A percentile compares a stretch with the other conserved stretches of the same genome.
These are phyloP conservation scores for Iselma pallidipennis DNA, from an alignment of 2,888 invertebrate genomes.

Conservation along the genomic window DNA sequence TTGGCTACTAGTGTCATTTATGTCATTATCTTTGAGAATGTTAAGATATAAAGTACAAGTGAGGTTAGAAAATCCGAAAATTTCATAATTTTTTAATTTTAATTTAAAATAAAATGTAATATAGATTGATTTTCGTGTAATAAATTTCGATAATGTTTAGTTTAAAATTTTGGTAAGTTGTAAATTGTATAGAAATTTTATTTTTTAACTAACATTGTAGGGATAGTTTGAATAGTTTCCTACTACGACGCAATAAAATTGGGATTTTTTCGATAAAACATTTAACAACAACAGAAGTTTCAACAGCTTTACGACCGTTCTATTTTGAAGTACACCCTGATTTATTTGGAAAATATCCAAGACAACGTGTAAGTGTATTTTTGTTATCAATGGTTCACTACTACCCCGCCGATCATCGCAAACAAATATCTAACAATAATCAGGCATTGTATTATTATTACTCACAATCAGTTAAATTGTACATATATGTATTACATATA, in stretches of 20 bases:
- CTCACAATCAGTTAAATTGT: too few relatives aligned
- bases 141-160: not conserved
- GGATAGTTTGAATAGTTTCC: not conserved
- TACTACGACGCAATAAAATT: not conserved
- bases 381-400: too few relatives aligned
- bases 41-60: not conserved
- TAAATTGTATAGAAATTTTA: too few relatives aligned
- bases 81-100: too few relatives aligned
- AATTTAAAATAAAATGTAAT: too few relatives aligned
- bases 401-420: too few relatives aligned
- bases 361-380: slow-evolving; percentile 76
- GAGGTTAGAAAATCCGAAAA: not conserved
- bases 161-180: not conserved
- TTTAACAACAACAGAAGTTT: slow-evolving; percentile 81
- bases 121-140: not conserved
- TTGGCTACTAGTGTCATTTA: too few relatives aligned
- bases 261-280: slow-evolving; percentile 71
- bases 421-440: too few relatives aligned
- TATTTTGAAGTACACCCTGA: slow-evolving; percentile 97
- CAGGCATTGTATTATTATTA: too few relatives aligned
- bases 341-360: slow-evolving; percentile 89
- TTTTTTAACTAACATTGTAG: too few relatives aligned
- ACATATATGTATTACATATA: too few relatives aligned
- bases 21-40: too few relatives aligned
- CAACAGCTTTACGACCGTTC: slow-evolving; percentile 89